phyloP scores from a whole-genome alignment of 1,140 invertebrate genomes.

The Conus ventricosus region DNA sequence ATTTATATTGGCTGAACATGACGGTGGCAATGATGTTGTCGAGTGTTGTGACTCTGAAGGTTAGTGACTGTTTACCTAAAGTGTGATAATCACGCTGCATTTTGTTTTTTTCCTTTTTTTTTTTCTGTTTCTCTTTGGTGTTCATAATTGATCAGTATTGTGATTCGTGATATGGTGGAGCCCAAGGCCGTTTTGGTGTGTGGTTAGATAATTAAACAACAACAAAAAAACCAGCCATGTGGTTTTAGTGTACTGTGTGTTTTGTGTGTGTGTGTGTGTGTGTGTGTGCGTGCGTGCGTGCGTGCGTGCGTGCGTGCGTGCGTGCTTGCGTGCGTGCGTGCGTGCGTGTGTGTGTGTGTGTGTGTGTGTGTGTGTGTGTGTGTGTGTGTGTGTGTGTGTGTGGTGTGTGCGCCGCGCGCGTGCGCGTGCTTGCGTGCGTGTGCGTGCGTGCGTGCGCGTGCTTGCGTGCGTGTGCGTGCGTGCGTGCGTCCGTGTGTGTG shows the following conservation, averaged over 20 bases:
- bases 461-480: neutral
- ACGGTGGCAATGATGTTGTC: neutral
- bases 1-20: neutral
- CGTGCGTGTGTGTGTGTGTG: neutral
- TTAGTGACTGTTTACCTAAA: neutral
- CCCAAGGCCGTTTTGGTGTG: too few relatives aligned
- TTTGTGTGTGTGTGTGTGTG: neutral
- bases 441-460: neutral
- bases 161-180: too few relatives aligned
- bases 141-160: too few relatives aligned
- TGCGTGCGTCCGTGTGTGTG: neutral
- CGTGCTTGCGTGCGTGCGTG: neutral
- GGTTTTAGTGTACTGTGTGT: too few relatives aligned
- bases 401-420: conserved; percentile 15
- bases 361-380: neutral
- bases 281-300: neutral
- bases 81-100: neutral
- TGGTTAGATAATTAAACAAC: neutral
- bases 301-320: neutral
- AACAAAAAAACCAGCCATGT: neutral
- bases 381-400: conserved; percentile 15
- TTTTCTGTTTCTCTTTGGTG: too few relatives aligned
- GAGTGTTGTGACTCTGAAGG: neutral
- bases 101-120: too few relatives aligned
- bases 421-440: neutral